Conservation (phyloP, 2,113 vertebrate species). For the Benitochromis conjunctus region DNA sequence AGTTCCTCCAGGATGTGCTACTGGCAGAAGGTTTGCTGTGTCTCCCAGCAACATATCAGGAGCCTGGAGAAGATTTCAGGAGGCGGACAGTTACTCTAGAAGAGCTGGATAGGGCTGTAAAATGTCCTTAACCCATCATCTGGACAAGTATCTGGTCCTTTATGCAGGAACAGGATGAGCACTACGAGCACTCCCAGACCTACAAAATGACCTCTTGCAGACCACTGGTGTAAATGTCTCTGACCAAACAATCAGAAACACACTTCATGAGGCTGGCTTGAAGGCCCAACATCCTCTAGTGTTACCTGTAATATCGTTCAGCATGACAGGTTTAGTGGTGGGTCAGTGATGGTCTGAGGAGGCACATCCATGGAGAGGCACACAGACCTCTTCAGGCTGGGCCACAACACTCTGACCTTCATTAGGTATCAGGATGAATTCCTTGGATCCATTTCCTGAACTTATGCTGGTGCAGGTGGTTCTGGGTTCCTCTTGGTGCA, state of each 20-base stretch:
- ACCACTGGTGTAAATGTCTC: neutral
- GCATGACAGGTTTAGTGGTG: neutral
- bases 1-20: neutral
- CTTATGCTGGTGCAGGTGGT: rapidly evolving
- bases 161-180: neutral
- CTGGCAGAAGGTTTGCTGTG: neutral
- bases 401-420: rapidly evolving
- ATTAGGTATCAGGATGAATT: neutral
- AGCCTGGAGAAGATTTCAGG: neutral
- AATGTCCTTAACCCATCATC: neutral
- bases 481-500: neutral
- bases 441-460: neutral
- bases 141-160: neutral
- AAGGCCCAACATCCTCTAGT: rapidly evolving
- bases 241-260: neutral
- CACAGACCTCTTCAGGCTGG: rapidly evolving
- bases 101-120: neutral
- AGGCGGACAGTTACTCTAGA: neutral
- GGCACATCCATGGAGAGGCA: neutral
- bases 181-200: neutral
- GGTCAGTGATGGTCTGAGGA: neutral
- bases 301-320: neutral
- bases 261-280: neutral
- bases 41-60: neutral
- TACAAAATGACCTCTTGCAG: neutral